Evolutionary conservation across 2,888 invertebrate genomes (phyloP).

Genomic region (Antheraea yamamai): DNA sequence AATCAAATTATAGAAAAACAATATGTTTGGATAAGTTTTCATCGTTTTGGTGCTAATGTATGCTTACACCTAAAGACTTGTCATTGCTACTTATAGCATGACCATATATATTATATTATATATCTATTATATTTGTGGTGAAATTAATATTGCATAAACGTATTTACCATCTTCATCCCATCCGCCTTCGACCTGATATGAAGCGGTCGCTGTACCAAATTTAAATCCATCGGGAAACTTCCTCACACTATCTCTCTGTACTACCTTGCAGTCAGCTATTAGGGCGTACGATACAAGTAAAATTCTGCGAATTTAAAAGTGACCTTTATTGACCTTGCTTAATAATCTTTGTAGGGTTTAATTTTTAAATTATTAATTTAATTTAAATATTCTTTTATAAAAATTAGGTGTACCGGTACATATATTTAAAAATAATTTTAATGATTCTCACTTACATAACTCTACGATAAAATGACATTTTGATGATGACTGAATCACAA

Average conservation of each 20-base stretch:
- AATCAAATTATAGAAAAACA: background rate
- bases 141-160: background rate
- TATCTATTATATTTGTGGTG: background rate
- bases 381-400: background rate
- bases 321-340: background rate
- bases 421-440: background rate
- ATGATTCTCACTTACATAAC: background rate
- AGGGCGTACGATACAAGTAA: conserved; percentile 21
- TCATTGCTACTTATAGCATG: no score
- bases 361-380: background rate
- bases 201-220: conserved; percentile 58
- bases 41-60: background rate
- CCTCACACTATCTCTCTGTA: conserved; percentile 30
- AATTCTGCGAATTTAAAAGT: conserved; percentile 21
- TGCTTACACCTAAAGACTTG: background rate
- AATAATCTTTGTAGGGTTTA: background rate
- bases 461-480: background rate
- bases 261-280: background rate
- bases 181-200: conserved; percentile 79
- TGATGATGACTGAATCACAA: background rate
- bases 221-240: conserved; percentile 48
- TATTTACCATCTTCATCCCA: conserved; percentile 73
- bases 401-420: no score
- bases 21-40: no score
- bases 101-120: background rate